These are phyloP conservation scores for Prunella fulvescens DNA, from an alignment of 2,113 vertebrate species.

Conservation along the genomic window DNA sequence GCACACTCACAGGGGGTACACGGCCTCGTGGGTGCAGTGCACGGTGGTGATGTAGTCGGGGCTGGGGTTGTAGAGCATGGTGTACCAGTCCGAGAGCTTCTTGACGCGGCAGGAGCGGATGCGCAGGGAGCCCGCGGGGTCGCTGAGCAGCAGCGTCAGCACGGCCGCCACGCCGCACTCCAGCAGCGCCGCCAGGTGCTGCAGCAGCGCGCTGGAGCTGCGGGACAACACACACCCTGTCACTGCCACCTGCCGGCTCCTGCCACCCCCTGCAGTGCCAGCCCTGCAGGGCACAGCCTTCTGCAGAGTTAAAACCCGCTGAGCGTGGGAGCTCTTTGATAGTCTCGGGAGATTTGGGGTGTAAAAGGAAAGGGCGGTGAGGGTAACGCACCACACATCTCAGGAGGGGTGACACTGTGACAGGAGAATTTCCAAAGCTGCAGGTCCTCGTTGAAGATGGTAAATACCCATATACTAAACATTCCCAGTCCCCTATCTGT, in stretches of 20 bases:
- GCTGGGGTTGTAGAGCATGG: conserved; percentile 98
- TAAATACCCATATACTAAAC: not conserved
- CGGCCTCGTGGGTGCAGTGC: conserved; percentile 96
- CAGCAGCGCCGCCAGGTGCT: conserved; percentile 87
- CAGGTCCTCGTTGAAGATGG: not conserved
- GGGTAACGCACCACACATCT: rapidly evolving
- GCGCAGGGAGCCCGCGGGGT: conserved; percentile 80
- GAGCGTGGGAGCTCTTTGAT: not conserved
- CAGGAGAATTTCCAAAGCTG: not conserved
- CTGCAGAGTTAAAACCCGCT: not conserved
- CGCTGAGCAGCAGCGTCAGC: conserved; percentile 85
- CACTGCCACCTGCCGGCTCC: not conserved
- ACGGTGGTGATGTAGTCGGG: conserved; percentile 92
- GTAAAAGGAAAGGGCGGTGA: not conserved
- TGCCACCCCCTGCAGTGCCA: not conserved
- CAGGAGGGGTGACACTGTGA: rapidly evolving
- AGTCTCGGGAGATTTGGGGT: rapidly evolving
- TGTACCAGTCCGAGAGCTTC: conserved; percentile 98
- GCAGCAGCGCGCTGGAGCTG: conserved; percentile 91
- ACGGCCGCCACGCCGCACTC: conserved; percentile 85
- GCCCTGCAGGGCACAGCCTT: not conserved
- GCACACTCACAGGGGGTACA: conserved; percentile 89
- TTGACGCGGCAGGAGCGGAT: conserved; percentile 88
- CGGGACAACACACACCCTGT: not conserved
- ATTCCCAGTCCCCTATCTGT: not conserved